Evolutionary conservation across 2,888 invertebrate genomes (phyloP).

Genomic region (Tetrapedia diversipes): DNA sequence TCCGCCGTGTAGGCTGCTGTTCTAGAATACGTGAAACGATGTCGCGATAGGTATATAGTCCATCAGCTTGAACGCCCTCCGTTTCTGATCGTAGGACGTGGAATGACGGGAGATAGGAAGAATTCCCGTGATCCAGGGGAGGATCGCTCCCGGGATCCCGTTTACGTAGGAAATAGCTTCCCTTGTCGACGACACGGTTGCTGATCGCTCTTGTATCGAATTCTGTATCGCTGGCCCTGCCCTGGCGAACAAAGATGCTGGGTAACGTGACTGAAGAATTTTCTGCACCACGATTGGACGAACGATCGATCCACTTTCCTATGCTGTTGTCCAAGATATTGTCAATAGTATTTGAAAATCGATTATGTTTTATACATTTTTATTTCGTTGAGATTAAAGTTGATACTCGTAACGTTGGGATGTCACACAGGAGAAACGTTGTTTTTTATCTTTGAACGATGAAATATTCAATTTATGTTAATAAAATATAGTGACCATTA

Average conservation of each 20-base stretch:
- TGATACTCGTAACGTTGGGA: no score
- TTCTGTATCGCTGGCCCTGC: slow-evolving; percentile 28
- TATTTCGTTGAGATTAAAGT: no score
- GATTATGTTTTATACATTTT: no score
- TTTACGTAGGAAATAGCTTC: slow-evolving; percentile 62
- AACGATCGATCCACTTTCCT: neutral
- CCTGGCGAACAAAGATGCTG: slow-evolving; percentile 10
- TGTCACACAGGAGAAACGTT: no score
- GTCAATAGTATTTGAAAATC: neutral
- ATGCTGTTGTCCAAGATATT: neutral
- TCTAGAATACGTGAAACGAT: neutral
- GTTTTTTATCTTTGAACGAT: no score
- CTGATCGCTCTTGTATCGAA: slow-evolving; percentile 60
- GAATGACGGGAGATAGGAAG: slow-evolving; percentile 30
- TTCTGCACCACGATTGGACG: neutral
- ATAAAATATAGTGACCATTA: no score
- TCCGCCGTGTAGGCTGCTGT: slow-evolving; percentile 1
- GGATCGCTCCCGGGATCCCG: slow-evolving; percentile 34
- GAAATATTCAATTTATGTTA: no score
- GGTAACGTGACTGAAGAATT: neutral
- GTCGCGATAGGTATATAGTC: neutral
- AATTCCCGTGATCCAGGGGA: slow-evolving; percentile 31
- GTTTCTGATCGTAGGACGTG: slow-evolving; percentile 7
- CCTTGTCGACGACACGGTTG: slow-evolving; percentile 49
- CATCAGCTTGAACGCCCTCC: slow-evolving; percentile 12